These are phyloP conservation scores for Aptenodytes patagonicus DNA, from an alignment of 2,113 vertebrate genomes.

Conservation along the genomic window DNA sequence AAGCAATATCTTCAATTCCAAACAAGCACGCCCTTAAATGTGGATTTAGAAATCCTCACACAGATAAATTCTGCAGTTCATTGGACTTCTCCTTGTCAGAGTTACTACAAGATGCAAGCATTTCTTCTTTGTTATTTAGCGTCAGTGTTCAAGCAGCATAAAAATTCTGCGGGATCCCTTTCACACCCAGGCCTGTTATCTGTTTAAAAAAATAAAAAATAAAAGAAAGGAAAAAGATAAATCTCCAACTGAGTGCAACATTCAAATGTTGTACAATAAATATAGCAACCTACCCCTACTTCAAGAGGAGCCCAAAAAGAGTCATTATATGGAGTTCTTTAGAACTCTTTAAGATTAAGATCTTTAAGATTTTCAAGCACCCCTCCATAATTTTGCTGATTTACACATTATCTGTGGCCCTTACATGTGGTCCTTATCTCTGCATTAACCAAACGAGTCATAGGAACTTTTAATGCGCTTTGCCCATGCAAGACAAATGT, in stretches of 20 bases:
- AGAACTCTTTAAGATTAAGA: neutral
- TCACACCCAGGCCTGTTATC: slow-evolving; percentile 70
- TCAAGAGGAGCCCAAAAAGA: neutral
- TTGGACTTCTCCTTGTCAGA: neutral
- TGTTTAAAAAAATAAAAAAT: neutral
- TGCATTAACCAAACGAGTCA: neutral
- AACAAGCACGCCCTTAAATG: neutral
- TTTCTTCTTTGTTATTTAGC: neutral
- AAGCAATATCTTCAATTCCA: neutral
- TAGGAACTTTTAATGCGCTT: neutral
- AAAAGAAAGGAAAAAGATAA: neutral
- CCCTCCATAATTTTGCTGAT: neutral
- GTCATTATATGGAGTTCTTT: neutral
- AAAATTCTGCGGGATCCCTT: slow-evolving; percentile 63
- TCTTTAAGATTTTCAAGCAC: neutral
- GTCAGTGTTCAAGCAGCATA: slow-evolving; percentile 30
- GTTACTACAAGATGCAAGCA: neutral
- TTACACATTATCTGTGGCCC: neutral
- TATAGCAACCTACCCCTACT: neutral
- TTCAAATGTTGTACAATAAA: neutral
- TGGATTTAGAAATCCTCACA: slow-evolving; percentile 1
- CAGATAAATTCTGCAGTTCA: neutral
- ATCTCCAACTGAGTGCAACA: neutral
- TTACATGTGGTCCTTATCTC: neutral
- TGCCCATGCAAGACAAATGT: neutral